Base-by-base conservation (phyloP, 1,140 invertebrate genomes). In the Lithobius niger region DNA sequence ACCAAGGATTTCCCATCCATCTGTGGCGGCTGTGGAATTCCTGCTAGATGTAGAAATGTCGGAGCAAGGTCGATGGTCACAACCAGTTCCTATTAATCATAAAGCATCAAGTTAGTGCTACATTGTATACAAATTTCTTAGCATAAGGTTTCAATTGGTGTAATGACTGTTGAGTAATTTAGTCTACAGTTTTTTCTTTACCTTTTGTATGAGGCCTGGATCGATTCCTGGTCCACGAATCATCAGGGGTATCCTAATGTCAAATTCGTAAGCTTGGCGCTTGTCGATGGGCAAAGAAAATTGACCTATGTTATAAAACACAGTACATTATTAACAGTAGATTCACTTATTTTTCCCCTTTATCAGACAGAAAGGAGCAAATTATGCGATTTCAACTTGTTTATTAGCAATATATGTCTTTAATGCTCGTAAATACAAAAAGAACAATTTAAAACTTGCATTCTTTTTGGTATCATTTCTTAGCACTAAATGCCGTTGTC, bases 281-380 rank as follows among this genome's bases (percentile, higher is more conserved):
- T 94, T 94, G 68, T 93, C 90, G 64, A 80, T 81, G 0, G 88
- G 82, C 70, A 89, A 76, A 22, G 82, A 80, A 69, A 89, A 90
- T 71, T 92, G 88, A 44, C 87, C 86, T 84, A 61, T 15, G 67
- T 67, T 48, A 62, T 24, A 44, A 47, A 55, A 18, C 22, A 36
- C 31, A 36, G n/a, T n/a, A n/a, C n/a, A n/a, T n/a, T n/a, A n/a
- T n/a, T n/a, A n/a, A n/a, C n/a, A n/a, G n/a, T n/a, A n/a, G n/a
- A n/a, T n/a, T n/a, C n/a, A n/a, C n/a, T n/a, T n/a, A n/a, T n/a
- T n/a, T n/a, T n/a, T n/a, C n/a, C n/a, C n/a, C n/a, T n/a, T n/a
- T n/a, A n/a, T n/a, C n/a, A n/a, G n/a, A n/a, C n/a, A n/a, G n/a
- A n/a, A n/a, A n/a, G n/a, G n/a, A n/a, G n/a, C n/a, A n/a, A n/a